phyloP scores from a whole-genome alignment of 2,113 vertebrate genomes.

The Cervus canadensis region DNA sequence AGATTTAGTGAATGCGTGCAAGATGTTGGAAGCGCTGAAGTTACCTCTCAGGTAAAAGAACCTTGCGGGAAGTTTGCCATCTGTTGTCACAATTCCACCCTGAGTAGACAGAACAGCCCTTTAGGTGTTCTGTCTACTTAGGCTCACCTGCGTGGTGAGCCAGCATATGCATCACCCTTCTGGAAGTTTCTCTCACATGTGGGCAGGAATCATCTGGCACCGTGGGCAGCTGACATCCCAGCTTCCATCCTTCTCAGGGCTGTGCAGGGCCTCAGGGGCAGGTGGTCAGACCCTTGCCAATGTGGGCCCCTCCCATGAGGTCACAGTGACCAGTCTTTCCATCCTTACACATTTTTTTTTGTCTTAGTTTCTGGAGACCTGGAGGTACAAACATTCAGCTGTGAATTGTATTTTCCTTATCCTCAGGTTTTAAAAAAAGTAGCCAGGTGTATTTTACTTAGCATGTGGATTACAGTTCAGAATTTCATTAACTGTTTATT shows the following conservation, averaged over 20 bases:
- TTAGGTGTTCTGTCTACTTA: not conserved
- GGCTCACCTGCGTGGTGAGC: not conserved
- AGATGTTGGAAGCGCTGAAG: slow-evolving; percentile 93
- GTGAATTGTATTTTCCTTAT: not conserved
- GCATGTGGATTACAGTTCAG: not conserved
- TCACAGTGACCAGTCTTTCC: not conserved
- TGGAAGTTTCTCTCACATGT: not conserved
- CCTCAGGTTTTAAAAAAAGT: not conserved
- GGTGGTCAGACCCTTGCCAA: not conserved
- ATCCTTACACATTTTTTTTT: not conserved
- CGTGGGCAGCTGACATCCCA: too few species aligned
- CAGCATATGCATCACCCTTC: not conserved
- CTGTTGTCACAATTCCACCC: not conserved
- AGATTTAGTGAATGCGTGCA: slow-evolving; percentile 96
- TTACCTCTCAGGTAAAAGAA: slow-evolving; percentile 90
- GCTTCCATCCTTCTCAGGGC: not conserved
- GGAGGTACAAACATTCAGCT: not conserved
- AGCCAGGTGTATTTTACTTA: not conserved
- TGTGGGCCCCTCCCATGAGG: not conserved
- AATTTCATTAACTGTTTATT: not conserved
- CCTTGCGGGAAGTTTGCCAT: not conserved
- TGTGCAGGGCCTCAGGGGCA: not conserved
- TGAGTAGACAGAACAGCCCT: not conserved
- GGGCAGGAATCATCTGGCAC: not conserved
- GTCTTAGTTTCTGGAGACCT: not conserved